Base-by-base conservation (phyloP, 2,888 invertebrate genomes). In the Lasioglossum leucozonium region DNA sequence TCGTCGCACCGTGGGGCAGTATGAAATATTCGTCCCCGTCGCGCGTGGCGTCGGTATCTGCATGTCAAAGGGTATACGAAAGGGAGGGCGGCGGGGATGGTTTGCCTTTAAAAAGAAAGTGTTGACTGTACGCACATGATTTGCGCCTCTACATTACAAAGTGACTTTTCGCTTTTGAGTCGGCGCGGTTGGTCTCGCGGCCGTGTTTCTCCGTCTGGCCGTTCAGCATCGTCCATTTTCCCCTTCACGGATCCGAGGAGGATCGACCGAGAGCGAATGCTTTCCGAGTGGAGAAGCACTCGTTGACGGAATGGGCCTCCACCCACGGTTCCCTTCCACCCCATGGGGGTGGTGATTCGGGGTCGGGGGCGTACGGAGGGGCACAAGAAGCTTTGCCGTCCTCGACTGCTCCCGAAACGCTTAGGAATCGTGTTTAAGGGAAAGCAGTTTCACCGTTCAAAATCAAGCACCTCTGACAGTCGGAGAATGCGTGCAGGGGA, bases 181-280 rank as follows among this genome's bases (percentile, higher is more conserved):
- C 76, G 55, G 11, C 22, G 55, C 55, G 55, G 55, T 4, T 55
- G 55, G 55, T 22, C 55, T 55, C 65, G 62, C 76, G 69, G 22
- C n/a, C 87, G 81, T 78, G 83, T 85, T 85, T 88, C 88, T 85
- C 79, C 80, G 88, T 88, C 86, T 88, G 88, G 84, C 88, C 88
- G 88, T 84, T 79, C 82, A 13, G 30, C 82, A 71, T 79, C 88
- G 86, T 88, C 88, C 88, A 88, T 88, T 84, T 85, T 81, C 85
- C 88, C 87, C 86, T 87, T 75, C 34, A 65, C 58, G 81, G 83
- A 84, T 82, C 71, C 81, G 78, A 88, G 82, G 88, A 89, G 88
- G 85, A 89, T 86, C 86, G 83, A 82, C 51, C 72, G 81, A 13
- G 79, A 13, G 78, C 65, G 67, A 34, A 55, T 79, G 81, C 80